Evolutionary conservation across 2,888 invertebrate species (phyloP), one percentile per base, ranked within the genome.

Genomic region (Himalopsyche anomala): DNA sequence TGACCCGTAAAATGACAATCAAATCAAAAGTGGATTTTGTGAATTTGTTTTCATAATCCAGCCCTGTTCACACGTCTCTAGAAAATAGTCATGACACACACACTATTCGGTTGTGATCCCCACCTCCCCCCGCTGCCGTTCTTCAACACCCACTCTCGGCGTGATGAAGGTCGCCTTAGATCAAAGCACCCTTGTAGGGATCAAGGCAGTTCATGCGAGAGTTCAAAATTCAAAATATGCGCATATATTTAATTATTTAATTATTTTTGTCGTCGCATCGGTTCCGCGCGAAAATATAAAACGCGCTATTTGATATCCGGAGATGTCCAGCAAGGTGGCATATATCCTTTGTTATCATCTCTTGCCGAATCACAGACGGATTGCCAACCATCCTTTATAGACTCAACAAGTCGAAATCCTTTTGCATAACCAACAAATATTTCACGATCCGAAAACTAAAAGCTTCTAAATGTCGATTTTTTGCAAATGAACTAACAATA

Each of bases 181-280:
- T 83, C 86, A 86, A 86, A 62, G 86, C 83, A 86, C 86, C 84
- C 84, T 84, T 86, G 6, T n/a, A 85, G 83, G 79, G 83, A 86
- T 86, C 86, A 86, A 84, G 86, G 86, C 81, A 80, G 84, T 83
- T 86, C 86, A 84, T 62, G 19, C 42, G 40, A 19, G 86, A 81
- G 80, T 80, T 80, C 80, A 80, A 80, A 40, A 80, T 79, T 85
- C 45, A 62, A 84, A 86, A 85, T 82, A 86, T 83, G 84, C 86
- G 84, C 86, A 84, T 80, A 84, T 42, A n/a, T n/a, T n/a, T n/a
- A 28, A 28, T 28, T 28, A 84, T 55, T 85, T 74, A n/a, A 82
- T 51, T 80, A 51, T 36, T 55, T 85, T 19, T 42, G 19, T 80
- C 19, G 40, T 17, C 45, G 15, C 51, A 80, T 80, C 45, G 40